A percentile compares a stretch with the other conserved stretches of the same genome.
These are phyloP conservation scores for Tonatia bakeri DNA, from an alignment of 2,113 vertebrate genomes.

Conservation along the genomic window DNA sequence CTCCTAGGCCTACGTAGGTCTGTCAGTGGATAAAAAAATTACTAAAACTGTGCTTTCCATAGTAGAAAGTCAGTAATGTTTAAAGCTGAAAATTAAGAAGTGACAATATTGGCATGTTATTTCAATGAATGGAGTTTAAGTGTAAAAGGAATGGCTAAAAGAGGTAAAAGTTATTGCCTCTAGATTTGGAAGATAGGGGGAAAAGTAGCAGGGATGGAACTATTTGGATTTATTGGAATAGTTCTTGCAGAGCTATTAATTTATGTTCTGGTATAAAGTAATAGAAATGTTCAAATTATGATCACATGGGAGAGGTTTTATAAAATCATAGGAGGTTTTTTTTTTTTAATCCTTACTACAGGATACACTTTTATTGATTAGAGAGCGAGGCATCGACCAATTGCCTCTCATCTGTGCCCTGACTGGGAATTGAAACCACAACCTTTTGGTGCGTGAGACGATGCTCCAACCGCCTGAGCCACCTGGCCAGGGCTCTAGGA, in stretches of 20 bases:
- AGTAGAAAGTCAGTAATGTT: background rate
- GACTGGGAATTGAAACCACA: too few relatives aligned
- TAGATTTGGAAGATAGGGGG: background rate
- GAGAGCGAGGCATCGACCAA: background rate
- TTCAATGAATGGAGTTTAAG: background rate
- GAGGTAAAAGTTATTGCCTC: background rate
- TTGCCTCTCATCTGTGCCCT: too few relatives aligned
- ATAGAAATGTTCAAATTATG: background rate
- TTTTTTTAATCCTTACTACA: background rate
- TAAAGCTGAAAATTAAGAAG: background rate
- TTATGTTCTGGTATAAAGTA: background rate
- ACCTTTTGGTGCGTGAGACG: too few relatives aligned
- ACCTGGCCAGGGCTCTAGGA: background rate
- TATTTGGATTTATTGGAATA: background rate
- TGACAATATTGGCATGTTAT: background rate
- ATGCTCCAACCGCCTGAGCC: too few relatives aligned
- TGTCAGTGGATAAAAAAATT: background rate
- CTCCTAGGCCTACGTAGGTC: too few relatives aligned
- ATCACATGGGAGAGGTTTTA: background rate
- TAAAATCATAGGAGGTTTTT: background rate
- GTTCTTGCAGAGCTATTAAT: background rate
- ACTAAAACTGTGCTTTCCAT: background rate
- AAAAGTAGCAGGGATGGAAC: background rate
- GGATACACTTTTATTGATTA: background rate
- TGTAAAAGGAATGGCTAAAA: background rate